Base-by-base conservation (phyloP, 2,888 invertebrate genomes). In the Therioaphis trifolii region DNA sequence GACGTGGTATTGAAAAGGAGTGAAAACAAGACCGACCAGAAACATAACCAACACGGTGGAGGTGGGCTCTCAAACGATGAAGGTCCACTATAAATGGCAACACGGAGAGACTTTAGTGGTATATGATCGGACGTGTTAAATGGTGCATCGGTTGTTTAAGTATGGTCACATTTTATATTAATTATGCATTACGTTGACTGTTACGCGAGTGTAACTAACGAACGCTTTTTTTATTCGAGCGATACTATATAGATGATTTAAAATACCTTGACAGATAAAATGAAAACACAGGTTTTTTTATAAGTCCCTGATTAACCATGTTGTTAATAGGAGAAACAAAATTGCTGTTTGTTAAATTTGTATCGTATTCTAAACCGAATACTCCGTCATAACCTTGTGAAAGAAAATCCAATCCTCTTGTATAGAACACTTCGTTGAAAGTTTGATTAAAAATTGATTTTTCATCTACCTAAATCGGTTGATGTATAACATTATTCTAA, bases 341-440 rank as follows among this genome's bases (percentile, higher is more conserved):
- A n/a, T n/a, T 97, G 84, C 93, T 92, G 90, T 97, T 97, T 85
- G 98, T 97, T 0, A 98, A 92, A 88, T 99, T 98, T 40, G 92
- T 92, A 87, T 91, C 91, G 89, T 96, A 99, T 0, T 92, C 98
- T 92, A 99, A 92, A 85, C 98, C 99, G 79, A 99, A 92, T 88
- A 99, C 99, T 85, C 99, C 97, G 90, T 99, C 99, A 90, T 99
- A 99, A 91, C 98, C 98, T 85, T 98, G 99, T 68, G 98, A 98
- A 40, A 99, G 96, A 90, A 99, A 99, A 18, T 97, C 94, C 29
- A 95, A 89, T 79, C 99, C 99, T 0, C 99, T 99, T 90, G 99
- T 98, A 87, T 93, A 93, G 85, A 96, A 89, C 2, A 99, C 99
- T 91, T 99, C 99, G 11, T 97, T 99, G 90, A 99, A 99, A 40